These are phyloP conservation scores for Dioctria linearis DNA, from an alignment of 2,888 invertebrate genomes.

Conservation along the genomic window DNA sequence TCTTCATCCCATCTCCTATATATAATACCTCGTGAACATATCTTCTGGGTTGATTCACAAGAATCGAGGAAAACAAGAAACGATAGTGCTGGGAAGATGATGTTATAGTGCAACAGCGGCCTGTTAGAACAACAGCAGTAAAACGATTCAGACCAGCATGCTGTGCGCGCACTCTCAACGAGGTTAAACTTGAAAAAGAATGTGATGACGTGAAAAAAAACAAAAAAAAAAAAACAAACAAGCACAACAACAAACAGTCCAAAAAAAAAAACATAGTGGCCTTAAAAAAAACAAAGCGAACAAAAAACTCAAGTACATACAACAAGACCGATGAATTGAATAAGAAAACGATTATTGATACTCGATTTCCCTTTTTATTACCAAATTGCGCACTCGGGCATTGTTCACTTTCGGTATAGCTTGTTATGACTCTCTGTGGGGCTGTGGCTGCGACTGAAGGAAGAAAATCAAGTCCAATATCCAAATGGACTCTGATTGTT, in stretches of 20 bases:
- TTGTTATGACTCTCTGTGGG: background rate
- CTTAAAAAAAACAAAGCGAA: background rate
- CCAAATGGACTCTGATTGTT: conserved; percentile 37
- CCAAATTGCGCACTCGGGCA: conserved; percentile 48
- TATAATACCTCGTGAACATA: background rate
- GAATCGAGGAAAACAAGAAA: conserved; percentile 38
- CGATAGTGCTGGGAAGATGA: conserved; percentile 50
- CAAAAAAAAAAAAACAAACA: no score
- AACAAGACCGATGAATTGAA: conserved; percentile 43
- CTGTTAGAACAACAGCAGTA: conserved; percentile 48
- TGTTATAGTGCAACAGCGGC: conserved; percentile 31
- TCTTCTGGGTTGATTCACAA: conserved; percentile 26
- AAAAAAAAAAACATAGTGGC: background rate
- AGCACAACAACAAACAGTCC: background rate
- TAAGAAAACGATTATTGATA: conserved; percentile 51
- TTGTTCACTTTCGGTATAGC: conserved; percentile 27
- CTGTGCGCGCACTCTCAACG: conserved; percentile 16
- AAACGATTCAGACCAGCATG: conserved; percentile 23
- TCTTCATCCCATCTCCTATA: conserved; percentile 2
- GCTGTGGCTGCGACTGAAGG: background rate
- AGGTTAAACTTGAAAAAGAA: background rate
- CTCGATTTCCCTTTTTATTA: conserved; percentile 52
- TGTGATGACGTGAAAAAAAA: no score
- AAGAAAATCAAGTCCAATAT: no score
- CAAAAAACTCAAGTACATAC: background rate